Conservation (phyloP, 2,113 vertebrate genomes). For the Lampris incognitus region DNA sequence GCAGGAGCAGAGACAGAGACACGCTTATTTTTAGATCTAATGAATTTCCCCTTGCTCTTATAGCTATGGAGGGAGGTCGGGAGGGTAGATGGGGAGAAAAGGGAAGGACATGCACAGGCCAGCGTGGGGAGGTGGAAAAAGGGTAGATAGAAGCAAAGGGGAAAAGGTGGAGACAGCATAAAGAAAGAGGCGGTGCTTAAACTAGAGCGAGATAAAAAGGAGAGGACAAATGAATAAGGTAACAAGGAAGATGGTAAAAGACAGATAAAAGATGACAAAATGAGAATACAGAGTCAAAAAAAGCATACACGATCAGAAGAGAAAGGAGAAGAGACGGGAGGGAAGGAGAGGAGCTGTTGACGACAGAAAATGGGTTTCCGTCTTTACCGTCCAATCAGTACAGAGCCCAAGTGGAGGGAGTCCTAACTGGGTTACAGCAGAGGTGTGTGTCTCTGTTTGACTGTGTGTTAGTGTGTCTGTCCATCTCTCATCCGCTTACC, state of each 20-base stretch:
- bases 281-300: too few relatives aligned
- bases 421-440: constrained; percentile 25
- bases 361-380: constrained; percentile 37
- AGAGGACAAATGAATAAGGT: constrained; percentile 8
- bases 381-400: constrained; percentile 7
- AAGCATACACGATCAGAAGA: not conserved
- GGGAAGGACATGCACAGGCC: constrained; percentile 33
- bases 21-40: constrained; percentile 80
- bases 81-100: not conserved
- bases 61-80: constrained; percentile 40
- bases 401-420: not conserved
- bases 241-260: not conserved
- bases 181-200: not conserved
- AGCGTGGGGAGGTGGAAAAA: constrained; percentile 14
- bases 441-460: not conserved
- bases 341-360: not conserved
- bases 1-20: constrained; percentile 61
- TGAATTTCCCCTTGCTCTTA: constrained; percentile 73
- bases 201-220: not conserved
- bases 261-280: not conserved
- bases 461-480: constrained; percentile 1
- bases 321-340: not conserved
- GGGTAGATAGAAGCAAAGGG: constrained; percentile 19
- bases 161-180: constrained; percentile 24
- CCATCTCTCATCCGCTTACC: constrained; percentile 14